Conservation (phyloP, 2,888 invertebrate species). For the Drosophila formosana region DNA sequence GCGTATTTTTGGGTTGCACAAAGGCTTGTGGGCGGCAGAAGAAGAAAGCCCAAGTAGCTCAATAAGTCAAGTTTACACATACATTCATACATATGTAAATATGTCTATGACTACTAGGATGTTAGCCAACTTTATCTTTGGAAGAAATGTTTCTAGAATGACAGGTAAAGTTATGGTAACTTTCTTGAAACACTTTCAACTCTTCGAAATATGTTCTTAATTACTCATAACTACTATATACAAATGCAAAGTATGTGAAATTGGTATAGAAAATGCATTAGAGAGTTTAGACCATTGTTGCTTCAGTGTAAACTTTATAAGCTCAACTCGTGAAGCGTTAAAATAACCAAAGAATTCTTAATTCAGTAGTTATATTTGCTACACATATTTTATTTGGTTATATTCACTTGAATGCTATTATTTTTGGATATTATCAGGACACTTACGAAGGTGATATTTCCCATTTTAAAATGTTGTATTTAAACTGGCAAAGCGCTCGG, state of each 20-base stretch:
- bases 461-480: slow-evolving; percentile 27
- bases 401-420: not conserved
- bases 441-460: slow-evolving; percentile 33
- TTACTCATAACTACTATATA: not conserved
- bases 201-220: not conserved
- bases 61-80: not conserved
- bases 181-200: not conserved
- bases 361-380: too few relatives aligned
- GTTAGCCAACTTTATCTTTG: not conserved
- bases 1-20: not conserved
- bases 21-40: not conserved
- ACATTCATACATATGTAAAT: too few relatives aligned
- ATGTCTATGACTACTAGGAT: not conserved
- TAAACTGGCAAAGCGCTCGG: slow-evolving; percentile 6
- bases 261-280: not conserved
- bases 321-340: too few relatives aligned
- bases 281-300: not conserved
- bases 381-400: not conserved
- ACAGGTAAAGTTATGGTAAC: slow-evolving; percentile 1
- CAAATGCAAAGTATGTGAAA: not conserved
- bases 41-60: slow-evolving; percentile 2
- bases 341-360: too few relatives aligned
- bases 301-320: too few relatives aligned
- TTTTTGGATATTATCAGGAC: not conserved
- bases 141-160: not conserved